A percentile compares a stretch with the other conserved stretches of the same genome.
Conservation (phyloP, 2,888 invertebrate genomes). For the Metopia argyrocephala region DNA sequence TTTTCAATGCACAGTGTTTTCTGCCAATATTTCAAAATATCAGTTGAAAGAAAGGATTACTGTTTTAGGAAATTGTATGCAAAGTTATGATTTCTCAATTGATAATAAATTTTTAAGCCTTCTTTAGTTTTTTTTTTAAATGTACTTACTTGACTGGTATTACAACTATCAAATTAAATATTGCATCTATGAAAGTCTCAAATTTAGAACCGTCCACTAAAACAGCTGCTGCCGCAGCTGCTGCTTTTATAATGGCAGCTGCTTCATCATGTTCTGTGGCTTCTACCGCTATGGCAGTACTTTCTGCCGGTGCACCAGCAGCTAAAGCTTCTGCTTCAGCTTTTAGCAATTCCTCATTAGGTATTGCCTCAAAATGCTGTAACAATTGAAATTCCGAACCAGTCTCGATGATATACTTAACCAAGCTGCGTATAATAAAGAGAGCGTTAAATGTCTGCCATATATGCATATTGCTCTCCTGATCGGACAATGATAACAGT, state of each 20-base stretch:
- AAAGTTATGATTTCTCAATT: no score
- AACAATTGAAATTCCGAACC: slow-evolving; percentile 92
- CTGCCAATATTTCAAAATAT: no score
- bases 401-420: slow-evolving; percentile 94
- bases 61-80: no score
- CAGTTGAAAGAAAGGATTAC: no score
- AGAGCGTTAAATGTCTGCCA: slow-evolving; percentile 97
- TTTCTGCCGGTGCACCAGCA: slow-evolving; percentile 57
- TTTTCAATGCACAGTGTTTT: no score
- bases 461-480: slow-evolving; percentile 87
- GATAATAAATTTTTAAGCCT: no score
- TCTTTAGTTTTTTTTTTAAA: no score
- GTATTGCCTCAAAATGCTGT: slow-evolving; percentile 86
- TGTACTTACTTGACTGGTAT: slow-evolving; percentile 77
- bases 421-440: slow-evolving; percentile 90
- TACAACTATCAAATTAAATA: slow-evolving; percentile 78
- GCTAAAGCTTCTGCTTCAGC: slow-evolving; percentile 67
- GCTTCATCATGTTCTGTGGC: slow-evolving; percentile 67
- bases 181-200: slow-evolving; percentile 77
- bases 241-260: slow-evolving; percentile 51
- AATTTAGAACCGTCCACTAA: slow-evolving; percentile 77
- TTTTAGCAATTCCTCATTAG: slow-evolving; percentile 73
- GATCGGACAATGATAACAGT: slow-evolving; percentile 89
- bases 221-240: slow-evolving; percentile 64
- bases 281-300: slow-evolving; percentile 71